These are phyloP conservation scores for Suillia variegata DNA, from an alignment of 2,888 invertebrate species.

Conservation along the genomic window DNA sequence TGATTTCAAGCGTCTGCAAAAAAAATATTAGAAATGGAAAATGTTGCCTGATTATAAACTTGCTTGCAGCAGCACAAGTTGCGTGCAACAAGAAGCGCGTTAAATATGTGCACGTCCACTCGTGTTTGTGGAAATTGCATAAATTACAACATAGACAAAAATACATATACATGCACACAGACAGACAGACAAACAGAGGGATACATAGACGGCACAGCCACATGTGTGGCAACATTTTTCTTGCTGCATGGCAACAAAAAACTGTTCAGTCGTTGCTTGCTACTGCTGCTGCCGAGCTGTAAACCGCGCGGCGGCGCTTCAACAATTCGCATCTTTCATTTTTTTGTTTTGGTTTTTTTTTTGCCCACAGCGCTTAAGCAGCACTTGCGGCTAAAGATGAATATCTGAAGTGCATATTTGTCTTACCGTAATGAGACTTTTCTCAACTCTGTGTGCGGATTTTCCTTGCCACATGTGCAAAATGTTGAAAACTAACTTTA, in stretches of 20 bases:
- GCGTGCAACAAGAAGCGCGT: no score
- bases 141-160: no score
- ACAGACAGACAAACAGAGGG: no score
- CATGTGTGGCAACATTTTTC: not conserved
- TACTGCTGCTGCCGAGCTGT: not conserved
- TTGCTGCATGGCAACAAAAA: not conserved
- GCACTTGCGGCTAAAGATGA: no score
- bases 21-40: no score
- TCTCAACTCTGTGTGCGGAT: constrained; percentile 38
- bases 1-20: no score
- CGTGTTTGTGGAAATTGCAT: no score
- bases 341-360: no score
- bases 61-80: not conserved
- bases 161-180: no score
- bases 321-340: not conserved
- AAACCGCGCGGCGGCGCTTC: not conserved
- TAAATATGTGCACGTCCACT: no score
- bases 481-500: not conserved
- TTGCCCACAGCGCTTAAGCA: no score
- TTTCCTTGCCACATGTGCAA: not conserved
- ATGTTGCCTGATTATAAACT: not conserved
- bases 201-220: no score
- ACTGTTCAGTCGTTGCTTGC: not conserved
- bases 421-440: constrained; percentile 53
- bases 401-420: constrained; percentile 48